Conservation (phyloP, 2,797 vertebrate genomes). For the Onychomys leucogaster region DNA sequence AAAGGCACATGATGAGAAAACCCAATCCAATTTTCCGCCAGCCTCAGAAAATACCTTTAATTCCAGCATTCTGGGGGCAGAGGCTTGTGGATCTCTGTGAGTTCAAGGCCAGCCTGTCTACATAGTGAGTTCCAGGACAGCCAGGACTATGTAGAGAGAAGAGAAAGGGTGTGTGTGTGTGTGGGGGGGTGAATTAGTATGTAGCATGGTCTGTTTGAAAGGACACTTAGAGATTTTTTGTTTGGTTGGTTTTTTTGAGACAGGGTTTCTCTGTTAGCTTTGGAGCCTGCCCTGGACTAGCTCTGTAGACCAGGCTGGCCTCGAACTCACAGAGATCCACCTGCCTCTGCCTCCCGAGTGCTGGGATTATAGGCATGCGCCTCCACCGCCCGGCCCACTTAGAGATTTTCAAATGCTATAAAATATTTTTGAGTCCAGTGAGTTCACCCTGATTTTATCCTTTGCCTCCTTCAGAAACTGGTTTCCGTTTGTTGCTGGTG, state of each 20-base stretch:
- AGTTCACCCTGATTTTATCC: background rate
- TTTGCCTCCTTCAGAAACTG: slow-evolving; percentile 5
- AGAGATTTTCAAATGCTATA: background rate
- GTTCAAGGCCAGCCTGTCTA: background rate
- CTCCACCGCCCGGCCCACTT: too few relatives aligned
- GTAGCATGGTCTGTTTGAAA: slow-evolving; percentile 20
- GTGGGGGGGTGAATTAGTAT: background rate
- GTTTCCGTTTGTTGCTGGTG: background rate
- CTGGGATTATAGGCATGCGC: too few relatives aligned
- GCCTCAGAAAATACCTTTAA: slow-evolving; percentile 21
- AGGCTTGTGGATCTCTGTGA: background rate
- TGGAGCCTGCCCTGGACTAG: too few relatives aligned
- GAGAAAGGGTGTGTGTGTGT: too few relatives aligned
- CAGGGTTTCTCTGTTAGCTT: too few relatives aligned
- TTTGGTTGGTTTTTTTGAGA: too few relatives aligned
- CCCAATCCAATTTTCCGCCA: background rate
- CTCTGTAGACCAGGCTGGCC: too few relatives aligned
- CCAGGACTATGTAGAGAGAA: too few relatives aligned
- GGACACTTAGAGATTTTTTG: too few relatives aligned
- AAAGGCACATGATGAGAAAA: background rate
- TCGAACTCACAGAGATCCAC: too few relatives aligned
- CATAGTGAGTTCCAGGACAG: background rate
- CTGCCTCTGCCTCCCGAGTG: too few relatives aligned
- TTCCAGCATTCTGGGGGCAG: background rate
- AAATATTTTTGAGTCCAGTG: background rate